phyloP scores from a whole-genome alignment of 2,888 invertebrate species.

The Cephus rjabovi region DNA sequence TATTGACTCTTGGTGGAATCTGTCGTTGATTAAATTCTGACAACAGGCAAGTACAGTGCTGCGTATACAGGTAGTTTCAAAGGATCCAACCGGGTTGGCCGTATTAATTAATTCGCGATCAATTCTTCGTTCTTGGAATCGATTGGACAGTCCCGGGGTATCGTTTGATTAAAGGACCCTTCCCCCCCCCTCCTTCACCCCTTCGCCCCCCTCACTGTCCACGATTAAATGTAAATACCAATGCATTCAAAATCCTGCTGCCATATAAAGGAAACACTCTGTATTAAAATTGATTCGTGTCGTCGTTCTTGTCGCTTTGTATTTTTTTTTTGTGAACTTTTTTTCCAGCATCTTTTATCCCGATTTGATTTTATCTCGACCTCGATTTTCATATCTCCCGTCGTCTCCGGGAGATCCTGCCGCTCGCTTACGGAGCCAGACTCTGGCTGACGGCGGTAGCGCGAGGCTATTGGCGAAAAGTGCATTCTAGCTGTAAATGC shows the following conservation, averaged over 20 bases:
- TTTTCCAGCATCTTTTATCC: conserved; percentile 16
- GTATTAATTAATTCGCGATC: neutral
- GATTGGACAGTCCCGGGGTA: neutral
- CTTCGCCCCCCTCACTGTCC: conserved; percentile 1
- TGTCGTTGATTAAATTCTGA: neutral
- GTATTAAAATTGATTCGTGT: neutral
- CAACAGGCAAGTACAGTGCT: neutral
- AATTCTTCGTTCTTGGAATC: neutral
- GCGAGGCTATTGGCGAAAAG: neutral
- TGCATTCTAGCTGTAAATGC: neutral
- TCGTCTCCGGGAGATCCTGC: conserved; percentile 13
- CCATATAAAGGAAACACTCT: neutral
- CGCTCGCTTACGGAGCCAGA: conserved; percentile 20
- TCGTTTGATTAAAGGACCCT: neutral
- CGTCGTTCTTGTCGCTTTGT: neutral
- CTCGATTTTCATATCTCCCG: conserved; percentile 19
- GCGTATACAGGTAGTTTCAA: neutral
- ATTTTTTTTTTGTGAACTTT: neutral
- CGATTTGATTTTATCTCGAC: conserved; percentile 35
- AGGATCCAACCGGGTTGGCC: neutral
- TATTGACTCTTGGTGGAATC: neutral
- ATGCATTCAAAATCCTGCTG: neutral
- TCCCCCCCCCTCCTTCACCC: conserved; percentile 1
- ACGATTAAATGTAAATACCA: neutral
- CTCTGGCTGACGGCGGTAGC: neutral